Conservation (phyloP, 2,113 vertebrate species). For the Psilopogon haemacephalus region DNA sequence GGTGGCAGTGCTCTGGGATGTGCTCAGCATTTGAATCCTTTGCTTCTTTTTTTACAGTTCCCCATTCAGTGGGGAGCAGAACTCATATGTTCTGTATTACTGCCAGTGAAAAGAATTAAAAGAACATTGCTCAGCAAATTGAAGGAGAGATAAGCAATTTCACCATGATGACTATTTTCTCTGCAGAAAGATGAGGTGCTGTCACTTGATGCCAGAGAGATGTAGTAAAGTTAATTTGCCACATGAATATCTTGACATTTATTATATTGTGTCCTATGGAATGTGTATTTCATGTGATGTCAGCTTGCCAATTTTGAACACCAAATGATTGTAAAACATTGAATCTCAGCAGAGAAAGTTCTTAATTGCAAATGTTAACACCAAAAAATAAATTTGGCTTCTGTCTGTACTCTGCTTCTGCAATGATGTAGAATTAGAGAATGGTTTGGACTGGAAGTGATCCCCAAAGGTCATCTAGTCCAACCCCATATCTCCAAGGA, state of each 20-base stretch:
- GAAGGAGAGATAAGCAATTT: neutral
- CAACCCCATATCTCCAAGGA: too few species aligned
- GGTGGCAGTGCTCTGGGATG: neutral
- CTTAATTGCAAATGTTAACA: neutral
- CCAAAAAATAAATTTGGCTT: neutral
- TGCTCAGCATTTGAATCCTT: neutral
- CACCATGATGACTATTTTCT: neutral
- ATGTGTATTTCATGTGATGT: neutral
- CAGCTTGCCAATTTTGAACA: neutral
- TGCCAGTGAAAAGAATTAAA: neutral
- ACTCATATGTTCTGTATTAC: neutral
- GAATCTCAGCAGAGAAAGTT: neutral
- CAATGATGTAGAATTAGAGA: neutral
- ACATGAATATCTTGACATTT: neutral
- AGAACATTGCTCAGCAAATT: neutral
- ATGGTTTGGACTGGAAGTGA: neutral
- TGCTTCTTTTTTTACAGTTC: neutral
- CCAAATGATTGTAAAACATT: neutral
- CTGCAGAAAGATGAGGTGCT: neutral
- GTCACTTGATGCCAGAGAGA: neutral
- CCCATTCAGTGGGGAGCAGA: neutral
- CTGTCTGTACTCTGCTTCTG: neutral
- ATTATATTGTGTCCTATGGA: fast-evolving
- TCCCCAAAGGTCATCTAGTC: too few species aligned
- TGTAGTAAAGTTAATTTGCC: neutral